Percentiles rank a stretch among this genome's conserved stretches.
These are phyloP conservation scores for Apocrypta bakeri DNA, from an alignment of 1,140 invertebrate genomes.

Conservation along the genomic window DNA sequence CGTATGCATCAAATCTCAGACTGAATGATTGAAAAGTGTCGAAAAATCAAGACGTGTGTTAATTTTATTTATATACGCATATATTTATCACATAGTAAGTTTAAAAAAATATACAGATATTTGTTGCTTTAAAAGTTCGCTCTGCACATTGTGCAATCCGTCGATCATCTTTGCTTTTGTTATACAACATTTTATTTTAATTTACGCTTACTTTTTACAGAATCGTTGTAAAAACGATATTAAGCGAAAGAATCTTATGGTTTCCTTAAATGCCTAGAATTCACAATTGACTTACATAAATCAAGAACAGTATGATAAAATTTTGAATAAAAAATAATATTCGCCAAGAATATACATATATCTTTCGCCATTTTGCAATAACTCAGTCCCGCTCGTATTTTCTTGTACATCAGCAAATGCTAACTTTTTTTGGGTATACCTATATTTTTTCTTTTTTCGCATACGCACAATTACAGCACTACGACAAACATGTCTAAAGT, in stretches of 20 bases:
- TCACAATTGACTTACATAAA: slow-evolving; percentile 38
- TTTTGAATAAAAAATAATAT: slow-evolving; percentile 51
- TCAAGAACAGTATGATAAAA: slow-evolving; percentile 47
- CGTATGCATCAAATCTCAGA: slow-evolving; percentile 27
- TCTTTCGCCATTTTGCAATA: slow-evolving; percentile 45
- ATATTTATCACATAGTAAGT: slow-evolving; percentile 51
- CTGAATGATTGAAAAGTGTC: slow-evolving; percentile 45
- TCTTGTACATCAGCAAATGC: background rate
- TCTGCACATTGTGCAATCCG: slow-evolving; percentile 40
- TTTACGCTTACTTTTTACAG: slow-evolving; percentile 40
- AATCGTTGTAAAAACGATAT: slow-evolving; percentile 49
- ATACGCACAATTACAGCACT: slow-evolving; percentile 34
- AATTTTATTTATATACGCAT: slow-evolving; percentile 47
- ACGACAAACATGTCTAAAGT: slow-evolving; percentile 41
- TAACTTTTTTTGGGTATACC: slow-evolving; percentile 22
- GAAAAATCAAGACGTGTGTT: slow-evolving; percentile 35
- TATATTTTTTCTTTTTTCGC: slow-evolving; percentile 31
- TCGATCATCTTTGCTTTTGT: slow-evolving; percentile 41
- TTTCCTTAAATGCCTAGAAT: slow-evolving; percentile 42
- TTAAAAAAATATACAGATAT: slow-evolving; percentile 54
- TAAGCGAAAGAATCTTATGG: slow-evolving; percentile 29
- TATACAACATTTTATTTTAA: slow-evolving; percentile 25
- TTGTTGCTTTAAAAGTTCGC: slow-evolving; percentile 48
- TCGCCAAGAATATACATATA: slow-evolving; percentile 19
- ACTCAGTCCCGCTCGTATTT: slow-evolving; percentile 42